Evolutionary conservation across 2,888 invertebrate species (phyloP), one percentile per base, ranked within the genome.

Genomic region (Habrosyne pyritoides): DNA sequence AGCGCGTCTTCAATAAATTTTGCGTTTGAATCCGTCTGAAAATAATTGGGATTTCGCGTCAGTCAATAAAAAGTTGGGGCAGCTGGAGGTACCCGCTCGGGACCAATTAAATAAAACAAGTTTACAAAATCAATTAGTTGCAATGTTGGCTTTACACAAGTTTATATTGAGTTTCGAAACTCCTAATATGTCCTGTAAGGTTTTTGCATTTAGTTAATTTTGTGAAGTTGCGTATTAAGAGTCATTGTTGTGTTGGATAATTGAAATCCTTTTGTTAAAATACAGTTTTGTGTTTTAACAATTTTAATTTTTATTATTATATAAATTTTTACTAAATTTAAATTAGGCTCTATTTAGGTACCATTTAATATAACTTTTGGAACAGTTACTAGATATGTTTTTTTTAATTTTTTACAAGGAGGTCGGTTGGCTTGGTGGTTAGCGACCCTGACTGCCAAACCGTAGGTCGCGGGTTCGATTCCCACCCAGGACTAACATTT

Each of bases 101-200:
- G 75, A 79, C 77, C 83, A 85, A 87, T 88, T 86, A 84, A 83
- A 86, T 85, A 79, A 83, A 84, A 85, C 83, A 83, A 88, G 79
- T 87, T 86, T 81, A 79, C 78, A 69, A 77, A 89, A 84, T 86
- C 86, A 86, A 86, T 88, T 87, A 86, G 79, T 83, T 81, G 82
- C 84, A 81, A 85, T 81, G 83, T 83, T 82, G 80, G 81, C 76
- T 81, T 83, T 79, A 81, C 77, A 79, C 77, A 83, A 86, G 75
- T 84, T 84, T 79, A 83, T 84, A 84, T 86, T 79, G 82, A 85
- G 82, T 86, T 87, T 77, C 68, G 64, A 61, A 84, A 84, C 81
- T 84, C 66, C 69, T 77, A 79, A 79, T 79, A 81, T 77, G 77
- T 71, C 67, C 71, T 72, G 68, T 66, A 70, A 63, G 59, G 54